Conservation (phyloP, 2,797 vertebrate genomes). For the Euphonia xanthogaster region DNA sequence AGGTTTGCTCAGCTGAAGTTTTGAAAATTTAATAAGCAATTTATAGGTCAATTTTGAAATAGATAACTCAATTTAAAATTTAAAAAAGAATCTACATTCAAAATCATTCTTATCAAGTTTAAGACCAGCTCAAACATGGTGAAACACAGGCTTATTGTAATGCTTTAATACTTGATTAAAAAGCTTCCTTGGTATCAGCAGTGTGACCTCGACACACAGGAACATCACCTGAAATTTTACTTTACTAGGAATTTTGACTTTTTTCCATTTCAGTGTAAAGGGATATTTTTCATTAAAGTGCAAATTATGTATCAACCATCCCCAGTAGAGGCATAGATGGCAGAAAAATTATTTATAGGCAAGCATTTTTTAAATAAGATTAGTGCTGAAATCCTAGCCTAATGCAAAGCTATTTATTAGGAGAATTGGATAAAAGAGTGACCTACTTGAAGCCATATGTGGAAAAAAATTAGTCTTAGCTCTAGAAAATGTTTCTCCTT, state of each 20-base stretch:
- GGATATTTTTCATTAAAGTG: background rate
- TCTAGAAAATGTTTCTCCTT: background rate
- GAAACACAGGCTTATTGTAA: background rate
- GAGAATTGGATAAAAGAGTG: background rate
- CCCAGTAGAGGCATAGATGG: rapidly evolving
- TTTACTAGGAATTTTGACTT: background rate
- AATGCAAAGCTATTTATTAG: background rate
- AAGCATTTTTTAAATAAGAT: background rate
- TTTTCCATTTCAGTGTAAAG: background rate
- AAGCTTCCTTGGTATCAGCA: background rate
- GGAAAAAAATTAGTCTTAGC: background rate
- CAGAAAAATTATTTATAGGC: background rate
- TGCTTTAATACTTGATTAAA: background rate
- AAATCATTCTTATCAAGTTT: background rate
- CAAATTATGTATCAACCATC: background rate
- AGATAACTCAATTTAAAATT: background rate
- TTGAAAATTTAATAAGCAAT: background rate
- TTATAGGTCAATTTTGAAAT: background rate
- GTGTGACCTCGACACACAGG: background rate
- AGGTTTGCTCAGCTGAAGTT: background rate
- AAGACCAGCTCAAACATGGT: background rate
- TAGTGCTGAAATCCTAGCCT: background rate
- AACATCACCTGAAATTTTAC: background rate
- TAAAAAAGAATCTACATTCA: background rate
- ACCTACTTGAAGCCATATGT: background rate